Percentiles rank a stretch among this genome's conserved stretches.
These are phyloP conservation scores for Dicroscelio sp. DNA, from an alignment of 2,888 invertebrate genomes.

Conservation along the genomic window DNA sequence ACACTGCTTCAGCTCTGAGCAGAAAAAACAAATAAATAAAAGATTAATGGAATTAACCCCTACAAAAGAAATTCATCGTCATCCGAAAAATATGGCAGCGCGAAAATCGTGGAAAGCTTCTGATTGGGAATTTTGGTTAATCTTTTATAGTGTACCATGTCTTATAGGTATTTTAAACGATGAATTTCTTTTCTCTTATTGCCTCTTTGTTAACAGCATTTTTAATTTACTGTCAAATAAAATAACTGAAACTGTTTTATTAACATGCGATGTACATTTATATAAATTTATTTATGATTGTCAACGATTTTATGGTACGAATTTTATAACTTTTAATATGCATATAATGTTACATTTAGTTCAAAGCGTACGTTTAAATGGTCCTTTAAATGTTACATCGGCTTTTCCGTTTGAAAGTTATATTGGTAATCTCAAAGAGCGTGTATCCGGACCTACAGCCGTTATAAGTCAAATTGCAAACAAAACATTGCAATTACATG, in stretches of 20 bases:
- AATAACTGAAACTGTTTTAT: conserved; percentile 61
- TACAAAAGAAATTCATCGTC: neutral
- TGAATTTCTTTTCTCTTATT: neutral
- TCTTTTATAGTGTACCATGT: conserved; percentile 67
- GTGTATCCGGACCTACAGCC: conserved; percentile 49
- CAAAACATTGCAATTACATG: neutral
- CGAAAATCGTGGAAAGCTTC: conserved; percentile 54
- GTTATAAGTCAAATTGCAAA: conserved; percentile 41
- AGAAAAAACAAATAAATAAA: neutral
- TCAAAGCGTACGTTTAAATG: conserved; percentile 62
- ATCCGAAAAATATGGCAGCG: conserved; percentile 8
- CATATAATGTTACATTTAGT: conserved; percentile 61
- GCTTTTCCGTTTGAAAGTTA: conserved; percentile 75
- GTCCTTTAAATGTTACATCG: conserved; percentile 77
- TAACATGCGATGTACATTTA: conserved; percentile 60
- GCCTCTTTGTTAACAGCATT: conserved; percentile 39
- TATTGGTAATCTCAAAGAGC: conserved; percentile 52
- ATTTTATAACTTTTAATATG: conserved; percentile 75
- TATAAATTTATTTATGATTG: conserved; percentile 61
- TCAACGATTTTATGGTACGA: conserved; percentile 63
- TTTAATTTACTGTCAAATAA: conserved; percentile 36
- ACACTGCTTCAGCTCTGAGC: neutral
- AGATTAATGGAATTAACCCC: neutral
- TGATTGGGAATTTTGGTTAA: conserved; percentile 66
- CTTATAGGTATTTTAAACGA: neutral